A percentile compares a stretch with the other conserved stretches of the same genome.
Evolutionary conservation across 1,140 invertebrate species (phyloP).

Genomic region (Triops longicaudatus): DNA sequence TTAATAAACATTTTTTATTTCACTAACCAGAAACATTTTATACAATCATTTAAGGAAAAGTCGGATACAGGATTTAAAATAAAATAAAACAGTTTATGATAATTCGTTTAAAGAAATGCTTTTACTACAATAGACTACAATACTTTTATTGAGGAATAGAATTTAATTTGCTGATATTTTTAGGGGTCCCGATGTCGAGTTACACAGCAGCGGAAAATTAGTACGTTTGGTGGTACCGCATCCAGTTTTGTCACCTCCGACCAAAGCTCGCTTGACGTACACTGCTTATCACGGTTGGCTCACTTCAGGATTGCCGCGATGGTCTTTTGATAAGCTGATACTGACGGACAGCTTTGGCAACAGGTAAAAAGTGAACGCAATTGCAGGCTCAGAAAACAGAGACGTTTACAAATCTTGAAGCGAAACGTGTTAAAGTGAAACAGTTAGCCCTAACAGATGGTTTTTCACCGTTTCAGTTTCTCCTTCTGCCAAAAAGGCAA

Average conservation of each 20-base stretch:
- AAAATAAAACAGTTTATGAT: no score
- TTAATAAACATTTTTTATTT: no score
- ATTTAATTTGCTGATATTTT: no score
- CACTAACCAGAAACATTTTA: no score
- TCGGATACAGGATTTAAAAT: no score
- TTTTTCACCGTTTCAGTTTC: slow-evolving; percentile 44
- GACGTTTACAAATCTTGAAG: background rate
- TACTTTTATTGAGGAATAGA: no score
- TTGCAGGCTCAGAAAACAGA: background rate
- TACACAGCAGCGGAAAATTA: slow-evolving; percentile 57
- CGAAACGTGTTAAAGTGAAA: background rate
- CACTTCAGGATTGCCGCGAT: slow-evolving; percentile 63
- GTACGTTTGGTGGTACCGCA: slow-evolving; percentile 78
- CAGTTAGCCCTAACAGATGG: background rate
- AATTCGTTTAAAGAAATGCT: no score
- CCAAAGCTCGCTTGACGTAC: slow-evolving; percentile 65
- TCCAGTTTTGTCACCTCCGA: slow-evolving; percentile 64
- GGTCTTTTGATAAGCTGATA: slow-evolving; percentile 67
- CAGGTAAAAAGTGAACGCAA: slow-evolving; percentile 44
- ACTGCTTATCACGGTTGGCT: slow-evolving; percentile 86
- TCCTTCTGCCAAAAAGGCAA: slow-evolving; percentile 69
- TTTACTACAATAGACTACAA: no score
- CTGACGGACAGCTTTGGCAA: slow-evolving; percentile 77
- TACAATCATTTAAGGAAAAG: no score
- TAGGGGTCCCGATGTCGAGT: slow-evolving; percentile 68